Base-by-base conservation (phyloP, 2,888 invertebrate genomes). In the Carterocephalus palaemon region DNA sequence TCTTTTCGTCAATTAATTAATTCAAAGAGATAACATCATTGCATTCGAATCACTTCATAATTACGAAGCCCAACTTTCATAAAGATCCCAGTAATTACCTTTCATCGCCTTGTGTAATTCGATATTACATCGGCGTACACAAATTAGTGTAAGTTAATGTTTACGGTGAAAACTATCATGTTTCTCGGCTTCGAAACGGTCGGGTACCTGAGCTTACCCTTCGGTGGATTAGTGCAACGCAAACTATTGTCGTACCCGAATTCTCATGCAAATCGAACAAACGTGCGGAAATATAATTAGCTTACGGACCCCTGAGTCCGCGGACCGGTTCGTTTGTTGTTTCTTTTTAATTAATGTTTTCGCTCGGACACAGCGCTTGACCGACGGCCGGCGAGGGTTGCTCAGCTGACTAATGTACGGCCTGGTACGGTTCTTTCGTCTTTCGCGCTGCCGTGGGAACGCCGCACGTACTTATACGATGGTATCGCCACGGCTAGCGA, bases 261-360 rank as follows among this genome's bases (percentile, higher is more conserved):
- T 84, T 84, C 83, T 67, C 73, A 84, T 85, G 83, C 82, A 83
- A 84, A 85, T 81, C 53, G 64, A 70, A 77, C 85, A 77, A 81
- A 83, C 82, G 85, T 84, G 86, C 78, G 76, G 81, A 83, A 80
- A 81, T 76, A 86, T 86, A 87, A 87, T 87, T 86, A 85, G 84
- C 79, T 80, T 75, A 75, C 67, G 64, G 66, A 68, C 63, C 67
- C 63, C 54, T 57, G 56, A 56, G 59, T 57, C 56, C 34, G 59
- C 54, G 57, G 75, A 81, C 82, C 76, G 79, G 83, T 81, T 63
- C 61, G 60, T 67, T 61, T 72, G 75, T 77, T 75, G 74, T 76
- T 67, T 73, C 64, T 56, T 67, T 72, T 74, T 82, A 84, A 85
- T 85, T 82, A 78, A 83, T 85, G 84, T 85, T 85, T 82, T 78